Conservation (phyloP, 2,888 invertebrate genomes). For the Cactoblastis cactorum region DNA sequence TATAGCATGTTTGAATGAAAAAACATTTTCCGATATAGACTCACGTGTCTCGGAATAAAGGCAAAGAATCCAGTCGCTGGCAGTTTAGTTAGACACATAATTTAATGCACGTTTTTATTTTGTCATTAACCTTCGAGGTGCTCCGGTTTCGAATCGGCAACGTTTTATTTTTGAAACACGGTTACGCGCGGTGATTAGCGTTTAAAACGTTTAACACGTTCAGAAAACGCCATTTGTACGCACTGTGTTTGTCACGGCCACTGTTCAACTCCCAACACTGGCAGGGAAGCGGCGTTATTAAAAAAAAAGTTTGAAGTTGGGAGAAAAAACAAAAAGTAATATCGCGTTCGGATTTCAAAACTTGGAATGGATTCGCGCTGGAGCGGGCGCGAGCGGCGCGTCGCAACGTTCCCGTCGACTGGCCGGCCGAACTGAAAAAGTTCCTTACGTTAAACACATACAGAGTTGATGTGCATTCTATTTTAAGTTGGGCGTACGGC, state of each 20-base stretch:
- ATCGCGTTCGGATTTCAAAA: constrained; percentile 46
- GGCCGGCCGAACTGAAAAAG: constrained; percentile 62
- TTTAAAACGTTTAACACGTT: constrained; percentile 41
- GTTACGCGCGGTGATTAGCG: constrained; percentile 58
- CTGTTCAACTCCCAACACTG: constrained; percentile 17
- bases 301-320: constrained; percentile 22
- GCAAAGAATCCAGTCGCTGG: constrained; percentile 44
- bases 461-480: constrained; percentile 70
- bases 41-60: constrained; percentile 47
- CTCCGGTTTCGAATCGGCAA: constrained; percentile 73
- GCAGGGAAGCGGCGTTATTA: constrained; percentile 16
- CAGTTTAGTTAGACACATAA: constrained; percentile 53
- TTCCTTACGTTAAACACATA: constrained; percentile 69
- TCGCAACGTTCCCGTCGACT: constrained; percentile 59
- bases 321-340: constrained; percentile 14
- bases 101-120: constrained; percentile 73
- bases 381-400: constrained; percentile 58
- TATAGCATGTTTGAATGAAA: constrained; percentile 13
- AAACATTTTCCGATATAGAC: constrained; percentile 29
- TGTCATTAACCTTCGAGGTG: constrained; percentile 76
- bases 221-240: constrained; percentile 31
- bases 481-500: constrained; percentile 69
- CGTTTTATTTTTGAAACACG: constrained; percentile 75
- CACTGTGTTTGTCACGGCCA: constrained; percentile 22
- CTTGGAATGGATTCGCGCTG: constrained; percentile 43